These are phyloP conservation scores for Caenorhabditis imperialis DNA, from an alignment of 2,888 invertebrate species.

Conservation along the genomic window DNA sequence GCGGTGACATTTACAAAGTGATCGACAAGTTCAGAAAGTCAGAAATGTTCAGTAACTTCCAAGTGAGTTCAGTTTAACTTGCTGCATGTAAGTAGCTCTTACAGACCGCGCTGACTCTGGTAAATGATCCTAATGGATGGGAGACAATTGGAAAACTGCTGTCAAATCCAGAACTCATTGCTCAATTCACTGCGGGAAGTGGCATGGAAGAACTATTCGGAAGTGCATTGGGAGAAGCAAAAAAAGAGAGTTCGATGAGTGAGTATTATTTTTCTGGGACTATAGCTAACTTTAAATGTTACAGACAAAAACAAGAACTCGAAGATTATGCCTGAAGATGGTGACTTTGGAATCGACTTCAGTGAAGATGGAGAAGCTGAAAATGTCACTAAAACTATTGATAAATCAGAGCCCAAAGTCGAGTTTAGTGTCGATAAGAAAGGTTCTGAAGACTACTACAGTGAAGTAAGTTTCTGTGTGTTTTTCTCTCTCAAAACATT, in stretches of 20 bases:
- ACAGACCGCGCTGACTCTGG: constrained; percentile 73
- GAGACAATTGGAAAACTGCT: constrained; percentile 76
- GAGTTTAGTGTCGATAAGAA: constrained; percentile 61
- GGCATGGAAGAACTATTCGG: constrained; percentile 68
- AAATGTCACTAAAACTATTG: constrained; percentile 42
- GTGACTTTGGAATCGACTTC: constrained; percentile 75
- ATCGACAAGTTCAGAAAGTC: constrained; percentile 75
- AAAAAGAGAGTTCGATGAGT: constrained; percentile 55
- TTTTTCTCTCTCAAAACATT: no score
- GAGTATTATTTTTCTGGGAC: background rate
- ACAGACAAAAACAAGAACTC: constrained; percentile 57
- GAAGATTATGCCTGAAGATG: constrained; percentile 68
- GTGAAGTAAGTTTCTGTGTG: constrained; percentile 61
- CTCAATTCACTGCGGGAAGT: constrained; percentile 69
- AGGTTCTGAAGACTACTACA: constrained; percentile 66
- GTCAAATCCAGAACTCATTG: constrained; percentile 75
- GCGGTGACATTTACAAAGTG: constrained; percentile 77
- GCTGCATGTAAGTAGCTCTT: constrained; percentile 10
- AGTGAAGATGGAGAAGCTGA: constrained; percentile 65
- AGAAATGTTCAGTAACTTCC: constrained; percentile 77
- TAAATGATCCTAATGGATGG: constrained; percentile 77
- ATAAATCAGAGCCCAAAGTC: constrained; percentile 45
- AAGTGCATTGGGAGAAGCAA: constrained; percentile 64
- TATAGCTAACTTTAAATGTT: background rate
- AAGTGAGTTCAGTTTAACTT: constrained; percentile 54